A percentile compares a stretch with the other conserved stretches of the same genome.
These are phyloP conservation scores for Pelecanus crispus DNA, from an alignment of 2,113 vertebrate species.

Conservation along the genomic window DNA sequence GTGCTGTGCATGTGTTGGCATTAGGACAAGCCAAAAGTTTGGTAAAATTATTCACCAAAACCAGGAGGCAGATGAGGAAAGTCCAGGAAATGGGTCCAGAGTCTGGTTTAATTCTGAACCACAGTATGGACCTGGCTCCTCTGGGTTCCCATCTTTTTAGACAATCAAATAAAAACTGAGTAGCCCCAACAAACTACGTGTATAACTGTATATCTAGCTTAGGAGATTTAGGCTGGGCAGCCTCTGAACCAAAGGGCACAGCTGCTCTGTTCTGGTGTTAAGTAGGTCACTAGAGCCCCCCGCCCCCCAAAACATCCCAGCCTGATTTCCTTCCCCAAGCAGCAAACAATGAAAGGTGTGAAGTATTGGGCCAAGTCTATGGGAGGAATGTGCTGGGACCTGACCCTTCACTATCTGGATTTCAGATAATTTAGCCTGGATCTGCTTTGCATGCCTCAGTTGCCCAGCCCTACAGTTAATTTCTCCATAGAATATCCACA, in stretches of 20 bases:
- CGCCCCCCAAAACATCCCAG: background rate
- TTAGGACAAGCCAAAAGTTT: background rate
- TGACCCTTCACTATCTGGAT: background rate
- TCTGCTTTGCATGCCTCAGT: background rate
- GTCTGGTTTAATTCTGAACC: background rate
- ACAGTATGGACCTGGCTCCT: background rate
- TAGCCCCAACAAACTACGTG: background rate
- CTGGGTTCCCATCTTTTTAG: background rate
- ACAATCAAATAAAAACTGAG: background rate
- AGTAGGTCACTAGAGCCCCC: background rate
- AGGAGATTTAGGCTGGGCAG: background rate
- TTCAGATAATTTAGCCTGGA: background rate
- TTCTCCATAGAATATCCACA: background rate
- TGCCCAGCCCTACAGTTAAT: background rate
- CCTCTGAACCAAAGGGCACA: background rate
- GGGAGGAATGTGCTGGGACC: background rate
- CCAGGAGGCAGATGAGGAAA: background rate
- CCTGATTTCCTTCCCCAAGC: background rate
- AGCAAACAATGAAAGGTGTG: background rate
- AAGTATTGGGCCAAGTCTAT: background rate
- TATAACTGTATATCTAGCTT: background rate
- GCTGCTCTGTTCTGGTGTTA: background rate
- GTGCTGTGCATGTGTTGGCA: background rate
- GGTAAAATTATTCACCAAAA: background rate
- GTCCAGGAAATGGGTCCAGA: background rate